Evolutionary conservation across 2,797 vertebrate genomes (phyloP).

Genomic region (Sphenopsis melanotis): DNA sequence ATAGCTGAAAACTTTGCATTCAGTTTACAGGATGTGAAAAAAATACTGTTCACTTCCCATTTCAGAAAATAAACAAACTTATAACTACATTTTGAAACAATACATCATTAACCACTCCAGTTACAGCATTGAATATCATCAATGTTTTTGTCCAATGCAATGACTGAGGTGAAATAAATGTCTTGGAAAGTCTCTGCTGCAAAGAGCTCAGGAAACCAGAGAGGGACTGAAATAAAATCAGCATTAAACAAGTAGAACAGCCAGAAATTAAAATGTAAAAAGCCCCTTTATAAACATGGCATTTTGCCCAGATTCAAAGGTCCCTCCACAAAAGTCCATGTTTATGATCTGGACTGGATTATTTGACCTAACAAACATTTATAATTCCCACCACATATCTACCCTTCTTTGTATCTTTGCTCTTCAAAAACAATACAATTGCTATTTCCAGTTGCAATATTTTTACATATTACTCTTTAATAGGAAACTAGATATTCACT

Average conservation of each 20-base stretch:
- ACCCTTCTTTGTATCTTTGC: not conserved
- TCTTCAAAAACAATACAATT: not conserved
- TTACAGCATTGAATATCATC: not conserved
- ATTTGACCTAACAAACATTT: conserved; percentile 22
- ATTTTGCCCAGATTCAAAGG: conserved; percentile 39
- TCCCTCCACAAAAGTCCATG: not conserved
- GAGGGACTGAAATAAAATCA: not conserved
- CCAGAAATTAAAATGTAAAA: conserved; percentile 5
- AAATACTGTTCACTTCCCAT: not conserved
- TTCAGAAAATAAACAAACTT: not conserved
- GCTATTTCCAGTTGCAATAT: not conserved
- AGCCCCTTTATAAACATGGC: conserved; percentile 4
- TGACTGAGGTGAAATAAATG: not conserved
- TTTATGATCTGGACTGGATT: conserved; percentile 29
- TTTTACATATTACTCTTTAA: not conserved
- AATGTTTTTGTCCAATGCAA: not conserved
- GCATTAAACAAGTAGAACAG: not conserved
- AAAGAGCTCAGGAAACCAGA: not conserved
- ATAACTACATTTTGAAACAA: not conserved
- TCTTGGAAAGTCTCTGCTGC: not conserved
- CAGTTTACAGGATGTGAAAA: not conserved
- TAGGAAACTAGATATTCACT: not conserved
- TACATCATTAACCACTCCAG: not conserved
- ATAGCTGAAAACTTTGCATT: not conserved
- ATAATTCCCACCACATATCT: not conserved